A percentile compares a stretch with the other conserved stretches of the same genome.
Evolutionary conservation across 2,888 invertebrate species (phyloP).

Genomic region (Cephus pulcher): DNA sequence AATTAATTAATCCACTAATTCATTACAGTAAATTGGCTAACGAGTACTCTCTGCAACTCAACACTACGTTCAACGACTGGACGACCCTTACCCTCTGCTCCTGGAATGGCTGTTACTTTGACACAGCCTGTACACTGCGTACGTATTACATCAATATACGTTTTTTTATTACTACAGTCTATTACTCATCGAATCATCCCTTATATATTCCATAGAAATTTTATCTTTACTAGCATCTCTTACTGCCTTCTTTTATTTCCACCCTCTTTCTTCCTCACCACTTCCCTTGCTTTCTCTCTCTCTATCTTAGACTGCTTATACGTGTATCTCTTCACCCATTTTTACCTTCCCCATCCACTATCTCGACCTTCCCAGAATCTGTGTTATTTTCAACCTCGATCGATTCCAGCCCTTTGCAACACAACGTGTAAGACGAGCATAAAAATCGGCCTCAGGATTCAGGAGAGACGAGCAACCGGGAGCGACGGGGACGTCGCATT

Average conservation of each 20-base stretch:
- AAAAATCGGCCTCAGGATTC: neutral
- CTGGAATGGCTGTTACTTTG: neutral
- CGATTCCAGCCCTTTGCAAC: neutral
- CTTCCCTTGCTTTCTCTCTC: too few relatives aligned
- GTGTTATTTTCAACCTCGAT: neutral
- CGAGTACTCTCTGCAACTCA: neutral
- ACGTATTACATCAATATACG: neutral
- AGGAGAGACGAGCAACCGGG: neutral
- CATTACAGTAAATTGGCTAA: neutral
- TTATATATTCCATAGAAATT: neutral
- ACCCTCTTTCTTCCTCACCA: neutral
- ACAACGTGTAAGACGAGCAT: neutral
- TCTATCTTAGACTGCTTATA: too few relatives aligned
- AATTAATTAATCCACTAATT: neutral
- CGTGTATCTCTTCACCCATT: neutral
- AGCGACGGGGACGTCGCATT: neutral
- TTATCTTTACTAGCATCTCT: neutral
- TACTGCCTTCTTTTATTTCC: neutral
- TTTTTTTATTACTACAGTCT: neutral
- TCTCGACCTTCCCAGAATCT: neutral
- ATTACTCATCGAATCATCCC: neutral
- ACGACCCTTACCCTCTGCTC: neutral
- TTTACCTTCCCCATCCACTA: neutral
- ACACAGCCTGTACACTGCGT: neutral
- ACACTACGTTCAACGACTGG: neutral